Percentiles rank a stretch among this genome's conserved stretches.
These are phyloP conservation scores for Exephanes ischioxanthus DNA, from an alignment of 2,888 invertebrate species.

Conservation along the genomic window DNA sequence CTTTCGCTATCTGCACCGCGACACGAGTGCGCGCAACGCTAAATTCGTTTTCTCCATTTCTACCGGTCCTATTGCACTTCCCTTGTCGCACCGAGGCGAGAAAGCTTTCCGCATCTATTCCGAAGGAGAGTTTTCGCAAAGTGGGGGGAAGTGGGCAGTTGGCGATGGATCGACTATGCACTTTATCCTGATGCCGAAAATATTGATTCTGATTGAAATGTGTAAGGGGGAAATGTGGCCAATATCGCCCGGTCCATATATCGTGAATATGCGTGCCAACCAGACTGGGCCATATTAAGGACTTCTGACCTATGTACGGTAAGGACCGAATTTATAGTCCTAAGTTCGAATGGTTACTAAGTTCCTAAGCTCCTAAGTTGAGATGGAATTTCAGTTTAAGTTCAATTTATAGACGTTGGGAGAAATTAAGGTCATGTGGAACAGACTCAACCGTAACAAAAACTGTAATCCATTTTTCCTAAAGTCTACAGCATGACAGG, in stretches of 20 bases:
- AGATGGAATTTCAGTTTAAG: no score
- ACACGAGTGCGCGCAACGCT: constrained; percentile 19
- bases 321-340: background rate
- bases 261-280: background rate
- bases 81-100: constrained; percentile 26
- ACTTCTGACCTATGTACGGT: background rate
- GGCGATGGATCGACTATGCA: constrained; percentile 6
- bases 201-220: background rate
- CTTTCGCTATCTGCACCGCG: constrained; percentile 28
- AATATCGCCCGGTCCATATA: background rate
- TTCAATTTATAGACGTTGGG: no score
- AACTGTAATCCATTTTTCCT: no score
- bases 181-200: background rate
- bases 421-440: no score
- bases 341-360: background rate
- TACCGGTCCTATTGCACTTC: constrained; percentile 9
- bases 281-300: background rate
- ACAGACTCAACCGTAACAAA: no score
- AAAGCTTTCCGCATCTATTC: constrained; percentile 32
- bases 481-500: no score
- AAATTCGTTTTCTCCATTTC: constrained; percentile 50
- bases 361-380: no score
- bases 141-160: constrained; percentile 18
- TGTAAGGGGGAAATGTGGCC: background rate
- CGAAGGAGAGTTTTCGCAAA: constrained; percentile 42